phyloP scores from a whole-genome alignment of 2,888 invertebrate genomes.

The Allacma fusca region DNA sequence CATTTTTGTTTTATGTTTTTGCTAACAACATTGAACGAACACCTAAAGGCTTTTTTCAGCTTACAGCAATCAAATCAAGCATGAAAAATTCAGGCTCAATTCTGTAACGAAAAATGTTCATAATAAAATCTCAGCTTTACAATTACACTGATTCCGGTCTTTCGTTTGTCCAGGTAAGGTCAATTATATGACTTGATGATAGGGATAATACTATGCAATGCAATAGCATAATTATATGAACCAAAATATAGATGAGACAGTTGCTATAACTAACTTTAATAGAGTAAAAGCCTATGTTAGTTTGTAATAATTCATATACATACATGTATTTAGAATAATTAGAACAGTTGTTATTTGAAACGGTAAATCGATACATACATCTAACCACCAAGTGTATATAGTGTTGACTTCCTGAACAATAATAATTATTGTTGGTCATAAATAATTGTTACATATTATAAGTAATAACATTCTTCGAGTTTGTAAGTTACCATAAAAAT shows the following conservation, averaged over 20 bases:
- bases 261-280: too few species aligned
- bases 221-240: background rate
- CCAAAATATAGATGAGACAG: too few species aligned
- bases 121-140: background rate
- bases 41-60: conserved; percentile 8
- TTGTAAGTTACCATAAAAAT: background rate
- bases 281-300: too few species aligned
- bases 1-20: too few species aligned
- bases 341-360: too few species aligned
- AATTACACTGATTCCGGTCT: conserved; percentile 8
- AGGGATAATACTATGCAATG: background rate
- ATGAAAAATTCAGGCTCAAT: background rate
- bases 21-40: conserved; percentile 4
- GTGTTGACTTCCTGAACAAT: background rate
- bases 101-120: background rate
- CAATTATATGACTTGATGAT: conserved; percentile 1
- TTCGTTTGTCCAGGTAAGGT: background rate
- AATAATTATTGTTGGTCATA: background rate
- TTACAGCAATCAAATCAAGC: background rate
- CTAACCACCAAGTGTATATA: too few species aligned
- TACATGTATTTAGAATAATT: too few species aligned
- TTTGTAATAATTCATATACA: too few species aligned
- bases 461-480: background rate
- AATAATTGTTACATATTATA: background rate
- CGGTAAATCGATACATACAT: too few species aligned